Evolutionary conservation across 2,888 invertebrate species (phyloP).

Genomic region (Anodontia alba): DNA sequence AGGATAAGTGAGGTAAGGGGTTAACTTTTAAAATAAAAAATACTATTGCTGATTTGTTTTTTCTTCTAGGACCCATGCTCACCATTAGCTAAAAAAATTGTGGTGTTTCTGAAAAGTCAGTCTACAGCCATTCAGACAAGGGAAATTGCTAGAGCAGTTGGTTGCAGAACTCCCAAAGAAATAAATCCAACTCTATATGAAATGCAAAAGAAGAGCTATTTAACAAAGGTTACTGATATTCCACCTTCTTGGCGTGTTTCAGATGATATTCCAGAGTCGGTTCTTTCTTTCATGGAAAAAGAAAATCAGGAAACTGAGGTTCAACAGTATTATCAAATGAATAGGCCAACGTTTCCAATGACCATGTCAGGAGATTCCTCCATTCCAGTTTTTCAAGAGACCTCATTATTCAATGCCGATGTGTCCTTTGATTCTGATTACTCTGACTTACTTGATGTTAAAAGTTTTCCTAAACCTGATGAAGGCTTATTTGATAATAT

Average conservation of each 20-base stretch:
- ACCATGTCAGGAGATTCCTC: not conserved
- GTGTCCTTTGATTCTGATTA: not conserved
- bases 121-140: conserved; percentile 52
- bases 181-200: conserved; percentile 78
- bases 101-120: conserved; percentile 31
- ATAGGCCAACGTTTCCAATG: not conserved
- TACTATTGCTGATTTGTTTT: no score
- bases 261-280: not conserved
- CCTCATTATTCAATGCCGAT: conserved; percentile 23
- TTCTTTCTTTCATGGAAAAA: not conserved
- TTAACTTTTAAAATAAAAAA: no score
- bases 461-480: not conserved
- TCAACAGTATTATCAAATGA: not conserved
- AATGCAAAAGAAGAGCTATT: conserved; percentile 55
- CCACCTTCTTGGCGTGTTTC: conserved; percentile 60
- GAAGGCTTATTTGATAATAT: conserved; percentile 3
- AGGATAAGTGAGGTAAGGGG: no score
- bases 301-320: not conserved
- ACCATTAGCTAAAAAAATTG: conserved; percentile 21
- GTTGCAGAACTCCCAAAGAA: conserved; percentile 64
- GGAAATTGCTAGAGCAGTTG: conserved; percentile 73
- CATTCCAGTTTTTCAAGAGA: conserved; percentile 39
- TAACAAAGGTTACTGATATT: conserved; percentile 46
- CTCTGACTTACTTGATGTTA: conserved; percentile 1
- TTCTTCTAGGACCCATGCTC: not conserved